Conservation (phyloP, 2,113 vertebrate species). For the Monopterus albus region DNA sequence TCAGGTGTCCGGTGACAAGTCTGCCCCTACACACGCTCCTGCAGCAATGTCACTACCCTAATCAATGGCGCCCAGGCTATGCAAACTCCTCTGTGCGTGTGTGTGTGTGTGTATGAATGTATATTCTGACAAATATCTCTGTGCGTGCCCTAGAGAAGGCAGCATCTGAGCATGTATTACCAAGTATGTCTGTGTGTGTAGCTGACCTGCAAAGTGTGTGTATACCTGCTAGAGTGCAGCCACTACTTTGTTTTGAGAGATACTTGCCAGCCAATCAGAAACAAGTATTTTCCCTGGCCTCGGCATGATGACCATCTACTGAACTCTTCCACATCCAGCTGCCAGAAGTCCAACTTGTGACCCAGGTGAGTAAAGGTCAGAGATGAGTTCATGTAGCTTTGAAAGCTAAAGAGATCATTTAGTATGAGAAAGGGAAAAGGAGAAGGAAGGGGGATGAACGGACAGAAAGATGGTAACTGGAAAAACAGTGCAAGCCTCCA, state of each 20-base stretch:
- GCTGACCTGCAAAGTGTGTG: no score
- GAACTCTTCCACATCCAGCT: no score
- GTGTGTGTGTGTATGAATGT: not conserved
- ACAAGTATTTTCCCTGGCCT: constrained; percentile 11
- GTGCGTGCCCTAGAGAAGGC: no score
- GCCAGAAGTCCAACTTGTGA: not conserved
- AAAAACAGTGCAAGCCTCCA: constrained; percentile 32
- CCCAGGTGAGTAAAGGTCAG: not conserved
- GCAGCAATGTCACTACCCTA: no score
- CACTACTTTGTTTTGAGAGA: no score
- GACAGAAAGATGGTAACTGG: constrained; percentile 53
- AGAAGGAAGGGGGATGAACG: constrained; percentile 14
- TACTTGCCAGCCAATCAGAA: constrained; percentile 26
- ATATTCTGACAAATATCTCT: not conserved
- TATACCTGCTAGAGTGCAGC: no score
- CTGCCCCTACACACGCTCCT: no score
- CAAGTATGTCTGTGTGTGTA: no score
- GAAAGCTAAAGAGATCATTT: not conserved
- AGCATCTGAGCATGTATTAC: no score
- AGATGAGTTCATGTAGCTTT: not conserved
- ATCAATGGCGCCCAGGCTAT: constrained; percentile 23
- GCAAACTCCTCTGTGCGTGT: not conserved
- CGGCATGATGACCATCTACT: not conserved
- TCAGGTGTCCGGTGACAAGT: no score
- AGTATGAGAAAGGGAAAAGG: not conserved